Base-by-base conservation (phyloP, 2,888 invertebrate species). In the Drosophila nigricruria region DNA sequence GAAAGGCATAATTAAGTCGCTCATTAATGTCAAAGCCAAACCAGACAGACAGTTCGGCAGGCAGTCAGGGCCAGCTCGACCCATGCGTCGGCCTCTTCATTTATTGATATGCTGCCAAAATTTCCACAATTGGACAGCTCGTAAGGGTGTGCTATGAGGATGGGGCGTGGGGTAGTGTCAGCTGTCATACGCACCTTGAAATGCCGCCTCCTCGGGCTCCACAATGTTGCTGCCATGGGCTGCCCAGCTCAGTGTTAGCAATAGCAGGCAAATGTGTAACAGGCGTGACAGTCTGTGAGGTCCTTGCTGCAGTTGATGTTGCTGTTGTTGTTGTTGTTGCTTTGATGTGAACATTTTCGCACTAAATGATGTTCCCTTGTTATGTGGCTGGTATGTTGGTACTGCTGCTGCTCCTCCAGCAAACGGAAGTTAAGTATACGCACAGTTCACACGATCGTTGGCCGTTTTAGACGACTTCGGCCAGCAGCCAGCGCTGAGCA, bases 191-290 rank as follows among this genome's bases (percentile, higher is more conserved):
- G 82, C 92, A 95, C 95, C 95, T 94, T 95, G 95, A 90, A 95
- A 95, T 73, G 95, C 95, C 60, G 95, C 95, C 90, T 95, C 95
- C 82, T 92, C 93, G 64, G 92, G 87, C 77, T 93, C 93, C 72
- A 90, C 84, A 64, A 85, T 77, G 85, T 89, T 89, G 90, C 88
- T 91, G 90, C 82, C 59, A 52, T 52, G 60, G 57, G 47, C 64
- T 25, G 40, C 43, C 14, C 67, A 73, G 70, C 40, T 14, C 79
- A 92, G 81, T 79, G 91, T 76, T 60, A 91, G 90, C 82, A 92
- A 91, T 82, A 90, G 90, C 79, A 91, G 85, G 82, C 88, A 80
- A 49, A 68, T 56, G 45, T 69, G 68, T 53, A 34, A 0, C 53
- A 53, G 53, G 50, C 66, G 68, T 25, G 25, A 12, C 36, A 18